Percentiles rank a stretch among this genome's conserved stretches.
Evolutionary conservation across 2,113 vertebrate genomes (phyloP).

Genomic region (Bubalus kerabau): DNA sequence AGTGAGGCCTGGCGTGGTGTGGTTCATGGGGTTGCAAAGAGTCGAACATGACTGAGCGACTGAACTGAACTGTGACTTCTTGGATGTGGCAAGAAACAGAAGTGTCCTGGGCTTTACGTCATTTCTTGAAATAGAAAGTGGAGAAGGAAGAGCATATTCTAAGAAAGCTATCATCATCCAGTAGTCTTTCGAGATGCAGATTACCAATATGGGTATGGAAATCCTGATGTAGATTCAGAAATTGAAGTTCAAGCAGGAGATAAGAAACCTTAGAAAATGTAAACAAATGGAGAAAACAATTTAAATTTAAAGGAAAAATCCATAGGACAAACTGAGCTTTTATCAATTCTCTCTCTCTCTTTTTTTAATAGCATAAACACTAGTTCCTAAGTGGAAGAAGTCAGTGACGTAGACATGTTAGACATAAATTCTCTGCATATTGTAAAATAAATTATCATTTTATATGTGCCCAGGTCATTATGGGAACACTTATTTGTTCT

Average conservation of each 20-base stretch:
- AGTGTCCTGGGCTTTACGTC: neutral
- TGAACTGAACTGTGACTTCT: neutral
- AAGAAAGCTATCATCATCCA: neutral
- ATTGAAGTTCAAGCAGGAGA: neutral
- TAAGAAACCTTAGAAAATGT: neutral
- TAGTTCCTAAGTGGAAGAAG: neutral
- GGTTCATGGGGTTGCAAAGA: neutral
- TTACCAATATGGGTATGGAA: neutral
- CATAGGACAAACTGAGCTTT: neutral
- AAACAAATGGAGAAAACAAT: neutral
- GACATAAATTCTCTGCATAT: neutral
- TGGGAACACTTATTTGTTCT: neutral
- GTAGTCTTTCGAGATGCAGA: neutral
- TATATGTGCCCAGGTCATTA: neutral
- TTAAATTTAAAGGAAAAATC: neutral
- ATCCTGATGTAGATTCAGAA: neutral
- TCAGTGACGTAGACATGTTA: neutral
- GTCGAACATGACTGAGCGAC: neutral
- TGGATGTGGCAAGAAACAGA: neutral
- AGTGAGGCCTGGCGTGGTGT: no score
- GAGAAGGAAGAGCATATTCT: neutral
- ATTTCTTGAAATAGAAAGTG: neutral
- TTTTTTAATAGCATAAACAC: neutral
- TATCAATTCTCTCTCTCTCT: neutral
- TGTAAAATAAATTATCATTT: neutral